Conservation (phyloP, 2,888 invertebrate genomes). For the Ophion slaviceki region DNA sequence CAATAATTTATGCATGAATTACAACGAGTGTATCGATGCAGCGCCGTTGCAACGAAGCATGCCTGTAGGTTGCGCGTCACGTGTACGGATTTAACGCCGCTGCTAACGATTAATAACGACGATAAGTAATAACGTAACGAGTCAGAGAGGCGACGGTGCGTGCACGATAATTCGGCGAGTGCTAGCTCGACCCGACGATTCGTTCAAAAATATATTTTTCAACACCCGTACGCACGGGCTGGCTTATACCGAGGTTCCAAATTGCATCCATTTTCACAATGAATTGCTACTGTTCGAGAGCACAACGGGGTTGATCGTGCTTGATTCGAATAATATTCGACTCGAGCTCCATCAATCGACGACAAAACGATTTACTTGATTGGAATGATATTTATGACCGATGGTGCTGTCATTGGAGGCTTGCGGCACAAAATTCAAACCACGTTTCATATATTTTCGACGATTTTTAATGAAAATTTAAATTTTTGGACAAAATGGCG, state of each 20-base stretch:
- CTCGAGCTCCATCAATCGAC: neutral
- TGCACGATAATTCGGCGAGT: slow-evolving; percentile 38
- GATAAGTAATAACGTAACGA: slow-evolving; percentile 62
- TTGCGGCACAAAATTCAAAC: too few species aligned
- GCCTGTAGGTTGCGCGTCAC: slow-evolving; percentile 38
- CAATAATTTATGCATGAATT: slow-evolving; percentile 81
- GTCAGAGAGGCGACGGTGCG: slow-evolving; percentile 39
- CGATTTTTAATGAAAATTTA: too few species aligned
- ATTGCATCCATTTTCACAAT: neutral
- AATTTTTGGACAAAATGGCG: too few species aligned
- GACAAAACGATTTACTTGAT: neutral
- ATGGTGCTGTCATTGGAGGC: too few species aligned
- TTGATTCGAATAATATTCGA: neutral
- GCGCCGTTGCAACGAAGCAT: slow-evolving; percentile 45
- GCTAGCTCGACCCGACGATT: slow-evolving; percentile 36
- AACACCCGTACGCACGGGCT: neutral
- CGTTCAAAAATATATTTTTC: slow-evolving; percentile 48
- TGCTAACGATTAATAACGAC: slow-evolving; percentile 67
- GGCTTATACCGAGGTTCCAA: neutral
- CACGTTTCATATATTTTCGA: too few species aligned
- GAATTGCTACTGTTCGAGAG: neutral
- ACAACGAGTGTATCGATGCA: slow-evolving; percentile 77
- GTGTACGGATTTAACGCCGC: slow-evolving; percentile 61
- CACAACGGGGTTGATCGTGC: neutral
- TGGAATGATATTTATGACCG: neutral